A percentile compares a stretch with the other conserved stretches of the same genome.
Evolutionary conservation across 2,888 invertebrate genomes (phyloP).

Genomic region (Drosophila putrida): DNA sequence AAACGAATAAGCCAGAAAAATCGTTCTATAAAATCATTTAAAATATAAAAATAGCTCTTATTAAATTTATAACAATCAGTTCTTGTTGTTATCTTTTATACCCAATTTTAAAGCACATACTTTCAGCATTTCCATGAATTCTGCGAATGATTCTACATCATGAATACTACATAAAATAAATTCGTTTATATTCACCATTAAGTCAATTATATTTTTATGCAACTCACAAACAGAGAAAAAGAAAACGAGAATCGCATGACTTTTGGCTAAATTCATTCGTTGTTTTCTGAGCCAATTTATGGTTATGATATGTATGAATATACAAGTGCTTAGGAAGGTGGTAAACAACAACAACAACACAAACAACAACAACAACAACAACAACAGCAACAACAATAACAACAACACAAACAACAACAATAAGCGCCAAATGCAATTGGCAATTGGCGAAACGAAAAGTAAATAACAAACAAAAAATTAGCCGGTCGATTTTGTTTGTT

Average conservation of each 20-base stretch:
- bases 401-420: constrained; percentile 19
- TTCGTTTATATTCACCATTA: constrained; percentile 9
- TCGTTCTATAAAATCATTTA: no score
- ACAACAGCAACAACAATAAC: constrained; percentile 5
- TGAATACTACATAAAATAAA: constrained; percentile 3
- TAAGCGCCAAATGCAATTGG: constrained; percentile 40
- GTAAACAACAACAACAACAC: constrained; percentile 9
- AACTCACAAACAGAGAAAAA: neutral
- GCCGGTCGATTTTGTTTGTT: constrained; percentile 64
- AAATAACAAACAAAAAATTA: constrained; percentile 66
- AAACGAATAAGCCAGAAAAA: no score
- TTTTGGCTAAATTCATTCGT: constrained; percentile 15
- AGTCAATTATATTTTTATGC: constrained; percentile 1
- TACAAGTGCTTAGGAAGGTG: constrained; percentile 19
- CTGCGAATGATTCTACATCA: neutral
- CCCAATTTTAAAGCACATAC: neutral
- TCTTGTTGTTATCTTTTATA: no score
- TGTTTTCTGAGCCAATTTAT: constrained; percentile 32
- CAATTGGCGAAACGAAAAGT: constrained; percentile 55
- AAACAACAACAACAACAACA: constrained; percentile 3
- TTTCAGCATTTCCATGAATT: neutral
- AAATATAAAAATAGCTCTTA: no score
- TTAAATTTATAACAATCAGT: no score
- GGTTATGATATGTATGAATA: constrained; percentile 26
- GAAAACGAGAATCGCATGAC: constrained; percentile 20